Evolutionary conservation across 53 echinoderm and acorn worm species (phyloP), one percentile per base, ranked within the genome.

Genomic region (Crossaster papposus): DNA sequence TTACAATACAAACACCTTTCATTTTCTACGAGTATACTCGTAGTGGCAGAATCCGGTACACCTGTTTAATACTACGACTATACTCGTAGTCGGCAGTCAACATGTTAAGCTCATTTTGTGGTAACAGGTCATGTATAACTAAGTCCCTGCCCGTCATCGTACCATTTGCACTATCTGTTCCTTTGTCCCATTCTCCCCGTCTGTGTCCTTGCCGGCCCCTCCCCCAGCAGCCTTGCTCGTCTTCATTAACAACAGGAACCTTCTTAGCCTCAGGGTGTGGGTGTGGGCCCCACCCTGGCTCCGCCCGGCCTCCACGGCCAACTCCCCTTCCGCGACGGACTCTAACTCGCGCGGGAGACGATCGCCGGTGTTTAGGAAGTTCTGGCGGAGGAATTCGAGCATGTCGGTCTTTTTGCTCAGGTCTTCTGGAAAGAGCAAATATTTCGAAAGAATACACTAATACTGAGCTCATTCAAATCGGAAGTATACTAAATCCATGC

Each of bases 371-470:
- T 5, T 74, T 18, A 82, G 30, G 13, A 23, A 24, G 15, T 15
- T 77, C 50, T 90, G 90, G 30, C 90, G 75, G 78, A 90, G n/a
- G 74, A 71, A 83, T 64, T 90, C 90, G 3, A 90, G 33, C 83
- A 73, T 50, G 64, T 90, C 90, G 64, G 51, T 31, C 65, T 83
- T 90, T 33, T 76, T 22, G 51, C 90, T 64, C 77, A 90, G 31
- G 72, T 73, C n/a, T 63, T 28, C 90, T 90, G 80, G 54, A 75
- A 75, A 33, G 30, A 81, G 14, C 4, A n/a, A 53, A 4, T 0
- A 11, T 51, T 2, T 3, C 12, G 22, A 58, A 58, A 15, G 1
- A 58, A 58, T 14, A 0, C 12, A 3, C 58, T 20, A 58, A 44
- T 44, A 7, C 44, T 44, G 44, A 9, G 44, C 44, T 44, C 9